Evolutionary conservation across 1,140 invertebrate genomes (phyloP).

Genomic region (Helicoverpa zea): DNA sequence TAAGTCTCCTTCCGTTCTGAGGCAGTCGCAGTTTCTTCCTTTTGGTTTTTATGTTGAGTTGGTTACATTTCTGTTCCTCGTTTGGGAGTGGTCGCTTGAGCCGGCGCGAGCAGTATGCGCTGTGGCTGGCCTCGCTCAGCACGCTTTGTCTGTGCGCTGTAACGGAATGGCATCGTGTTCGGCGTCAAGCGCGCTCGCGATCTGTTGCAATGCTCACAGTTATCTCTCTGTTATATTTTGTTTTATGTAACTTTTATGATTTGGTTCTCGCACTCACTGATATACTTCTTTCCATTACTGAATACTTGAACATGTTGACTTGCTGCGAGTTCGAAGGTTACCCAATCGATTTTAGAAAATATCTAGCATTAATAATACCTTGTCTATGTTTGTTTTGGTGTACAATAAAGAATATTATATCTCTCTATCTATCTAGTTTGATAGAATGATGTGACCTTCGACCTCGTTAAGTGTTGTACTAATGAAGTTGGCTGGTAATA

Average conservation of each 20-base stretch:
- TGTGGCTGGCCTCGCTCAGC: constrained; percentile 10
- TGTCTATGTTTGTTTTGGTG: too few species aligned
- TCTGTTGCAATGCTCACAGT: constrained; percentile 50
- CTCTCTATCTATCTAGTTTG: too few species aligned
- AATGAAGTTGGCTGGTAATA: neutral
- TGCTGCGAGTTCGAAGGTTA: constrained; percentile 63
- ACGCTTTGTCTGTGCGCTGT: constrained; percentile 1
- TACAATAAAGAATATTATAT: too few species aligned
- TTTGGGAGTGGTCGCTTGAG: constrained; percentile 43
- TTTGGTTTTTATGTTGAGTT: constrained; percentile 56
- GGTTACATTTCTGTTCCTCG: constrained; percentile 58
- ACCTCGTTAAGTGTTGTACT: constrained; percentile 7
- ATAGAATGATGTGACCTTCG: neutral
- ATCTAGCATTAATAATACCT: neutral
- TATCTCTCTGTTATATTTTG: constrained; percentile 56
- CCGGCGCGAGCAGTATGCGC: constrained; percentile 17
- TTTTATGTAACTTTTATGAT: constrained; percentile 61
- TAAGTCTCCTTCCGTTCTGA: constrained; percentile 77
- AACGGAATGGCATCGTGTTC: neutral
- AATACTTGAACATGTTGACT: constrained; percentile 56
- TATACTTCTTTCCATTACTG: constrained; percentile 72
- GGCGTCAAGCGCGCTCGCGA: constrained; percentile 59
- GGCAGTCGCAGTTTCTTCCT: constrained; percentile 84
- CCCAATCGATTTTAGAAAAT: neutral
- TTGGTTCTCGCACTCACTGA: constrained; percentile 63